phyloP scores from a whole-genome alignment of 2,113 vertebrate species.

The Montifringilla adamsi region DNA sequence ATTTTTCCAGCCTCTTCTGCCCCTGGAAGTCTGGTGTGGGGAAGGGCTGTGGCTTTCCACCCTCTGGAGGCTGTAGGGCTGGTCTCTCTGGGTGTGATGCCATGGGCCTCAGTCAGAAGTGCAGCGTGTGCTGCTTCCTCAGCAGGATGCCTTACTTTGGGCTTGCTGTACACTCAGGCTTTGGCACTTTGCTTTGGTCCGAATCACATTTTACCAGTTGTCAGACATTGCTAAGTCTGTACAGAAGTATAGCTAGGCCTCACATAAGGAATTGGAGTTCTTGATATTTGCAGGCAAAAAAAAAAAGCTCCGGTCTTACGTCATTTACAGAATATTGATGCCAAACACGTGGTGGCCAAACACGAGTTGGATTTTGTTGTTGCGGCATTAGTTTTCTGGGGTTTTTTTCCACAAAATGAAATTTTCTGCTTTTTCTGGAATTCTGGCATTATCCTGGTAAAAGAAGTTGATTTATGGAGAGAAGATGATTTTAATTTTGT shows the following conservation, averaged over 20 bases:
- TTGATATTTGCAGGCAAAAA: background rate
- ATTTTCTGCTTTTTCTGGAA: background rate
- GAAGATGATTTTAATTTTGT: background rate
- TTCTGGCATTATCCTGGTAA: background rate
- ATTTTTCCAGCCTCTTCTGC: background rate
- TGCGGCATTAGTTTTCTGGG: background rate
- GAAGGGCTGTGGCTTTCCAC: background rate
- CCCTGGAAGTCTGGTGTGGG: background rate
- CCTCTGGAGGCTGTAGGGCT: background rate
- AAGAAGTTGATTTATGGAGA: background rate
- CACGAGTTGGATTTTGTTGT: background rate
- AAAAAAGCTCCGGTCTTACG: fast-evolving
- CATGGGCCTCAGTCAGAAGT: background rate
- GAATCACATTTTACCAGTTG: background rate
- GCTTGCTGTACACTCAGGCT: background rate
- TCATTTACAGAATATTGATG: background rate
- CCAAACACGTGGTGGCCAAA: too few species aligned
- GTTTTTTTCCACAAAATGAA: background rate
- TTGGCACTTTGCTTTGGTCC: background rate
- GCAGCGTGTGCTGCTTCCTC: background rate
- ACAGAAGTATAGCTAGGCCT: background rate
- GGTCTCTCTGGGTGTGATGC: background rate
- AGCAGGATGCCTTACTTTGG: background rate
- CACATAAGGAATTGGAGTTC: background rate
- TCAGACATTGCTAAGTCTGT: background rate